These are phyloP conservation scores for Allolobophora icterica DNA, from an alignment of 2,888 invertebrate genomes.

Conservation along the genomic window DNA sequence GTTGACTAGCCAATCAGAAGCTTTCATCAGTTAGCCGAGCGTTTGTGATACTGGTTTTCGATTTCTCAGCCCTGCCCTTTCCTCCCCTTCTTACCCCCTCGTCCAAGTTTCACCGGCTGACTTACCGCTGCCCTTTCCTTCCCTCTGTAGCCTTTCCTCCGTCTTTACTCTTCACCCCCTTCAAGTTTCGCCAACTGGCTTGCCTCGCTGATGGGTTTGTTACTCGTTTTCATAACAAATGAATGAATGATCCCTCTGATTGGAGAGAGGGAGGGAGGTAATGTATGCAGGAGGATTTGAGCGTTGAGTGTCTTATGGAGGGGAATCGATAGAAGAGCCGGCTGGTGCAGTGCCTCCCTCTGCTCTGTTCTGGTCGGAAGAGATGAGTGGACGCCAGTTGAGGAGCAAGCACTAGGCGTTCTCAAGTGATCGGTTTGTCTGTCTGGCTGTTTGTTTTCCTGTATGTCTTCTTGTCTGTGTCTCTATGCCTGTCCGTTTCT, in stretches of 20 bases:
- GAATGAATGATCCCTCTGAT: background rate
- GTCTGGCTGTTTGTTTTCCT: background rate
- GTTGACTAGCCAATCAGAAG: background rate
- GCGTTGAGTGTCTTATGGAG: background rate
- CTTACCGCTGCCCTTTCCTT: too few species aligned
- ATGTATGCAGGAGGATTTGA: background rate
- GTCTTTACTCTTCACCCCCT: too few species aligned
- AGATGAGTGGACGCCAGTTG: background rate
- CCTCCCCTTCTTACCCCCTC: too few species aligned
- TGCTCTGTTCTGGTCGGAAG: background rate
- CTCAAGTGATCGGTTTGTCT: background rate
- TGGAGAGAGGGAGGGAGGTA: background rate
- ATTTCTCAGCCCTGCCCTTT: too few species aligned
- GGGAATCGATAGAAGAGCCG: background rate
- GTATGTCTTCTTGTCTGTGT: background rate
- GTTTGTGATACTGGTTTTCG: background rate
- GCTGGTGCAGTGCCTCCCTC: background rate
- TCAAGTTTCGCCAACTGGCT: too few species aligned
- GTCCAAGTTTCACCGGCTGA: too few species aligned
- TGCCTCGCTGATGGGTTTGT: too few species aligned
- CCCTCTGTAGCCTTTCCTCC: too few species aligned
- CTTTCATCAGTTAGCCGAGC: background rate
- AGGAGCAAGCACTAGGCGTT: background rate
- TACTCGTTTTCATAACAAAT: too few species aligned
- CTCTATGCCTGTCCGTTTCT: background rate